Percentiles rank a stretch among this genome's conserved stretches.
These are phyloP conservation scores for Helicolenus hilgendorfi DNA, from an alignment of 2,797 vertebrate species.

Conservation along the genomic window DNA sequence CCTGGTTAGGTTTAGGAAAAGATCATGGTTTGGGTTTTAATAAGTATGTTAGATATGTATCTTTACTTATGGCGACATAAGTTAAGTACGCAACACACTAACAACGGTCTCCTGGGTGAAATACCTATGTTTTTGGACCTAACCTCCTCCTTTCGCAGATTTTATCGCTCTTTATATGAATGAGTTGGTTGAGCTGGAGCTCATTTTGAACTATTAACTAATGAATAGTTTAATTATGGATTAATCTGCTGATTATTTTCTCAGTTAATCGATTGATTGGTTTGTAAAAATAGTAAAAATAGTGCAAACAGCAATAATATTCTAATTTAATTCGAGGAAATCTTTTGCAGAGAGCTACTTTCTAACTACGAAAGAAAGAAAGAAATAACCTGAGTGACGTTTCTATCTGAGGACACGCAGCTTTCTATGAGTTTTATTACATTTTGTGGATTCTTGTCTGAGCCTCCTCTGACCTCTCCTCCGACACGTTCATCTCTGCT, in stretches of 20 bases:
- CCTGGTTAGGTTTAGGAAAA: neutral
- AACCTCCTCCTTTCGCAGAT: too few species aligned
- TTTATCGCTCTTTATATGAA: too few species aligned
- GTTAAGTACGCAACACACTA: too few species aligned
- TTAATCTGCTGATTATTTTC: neutral
- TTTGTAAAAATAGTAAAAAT: neutral
- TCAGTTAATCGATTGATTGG: neutral
- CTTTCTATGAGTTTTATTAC: constrained; percentile 48
- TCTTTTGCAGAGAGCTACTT: neutral
- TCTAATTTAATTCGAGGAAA: neutral
- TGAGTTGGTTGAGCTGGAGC: neutral
- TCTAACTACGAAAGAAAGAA: neutral
- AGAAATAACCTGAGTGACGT: neutral
- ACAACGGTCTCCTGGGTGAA: too few species aligned
- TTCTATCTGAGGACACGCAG: neutral
- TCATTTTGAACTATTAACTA: neutral
- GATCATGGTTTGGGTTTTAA: neutral
- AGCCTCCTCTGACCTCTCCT: constrained; percentile 24
- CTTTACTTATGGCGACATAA: too few species aligned
- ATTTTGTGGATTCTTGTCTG: constrained; percentile 48
- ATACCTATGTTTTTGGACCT: too few species aligned
- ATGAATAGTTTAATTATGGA: neutral
- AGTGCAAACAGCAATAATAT: neutral
- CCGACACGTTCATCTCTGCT: constrained; percentile 11
- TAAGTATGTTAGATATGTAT: neutral